A percentile compares a stretch with the other conserved stretches of the same genome.
These are phyloP conservation scores for Porites evermanni DNA, from an alignment of 92 coral and sea anemone species.

Conservation along the genomic window DNA sequence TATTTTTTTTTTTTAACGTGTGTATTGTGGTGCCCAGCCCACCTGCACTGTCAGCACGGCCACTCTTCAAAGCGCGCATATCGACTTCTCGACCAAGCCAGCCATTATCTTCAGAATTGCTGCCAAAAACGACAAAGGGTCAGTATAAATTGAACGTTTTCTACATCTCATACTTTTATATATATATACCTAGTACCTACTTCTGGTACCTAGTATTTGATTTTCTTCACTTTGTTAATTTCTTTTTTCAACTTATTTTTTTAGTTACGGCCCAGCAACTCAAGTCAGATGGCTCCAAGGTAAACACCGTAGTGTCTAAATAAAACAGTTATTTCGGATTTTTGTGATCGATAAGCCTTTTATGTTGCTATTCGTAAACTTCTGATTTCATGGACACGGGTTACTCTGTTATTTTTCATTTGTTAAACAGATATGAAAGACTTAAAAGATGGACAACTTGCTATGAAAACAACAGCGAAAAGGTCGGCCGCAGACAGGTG, in stretches of 20 bases:
- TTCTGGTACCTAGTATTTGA: no score
- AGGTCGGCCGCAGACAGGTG: slow-evolving; percentile 87
- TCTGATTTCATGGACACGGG: no score
- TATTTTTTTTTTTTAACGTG: no score
- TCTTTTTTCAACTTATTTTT: background rate
- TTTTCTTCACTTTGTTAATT: background rate
- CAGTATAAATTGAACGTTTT: slow-evolving; percentile 6
- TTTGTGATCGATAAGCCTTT: no score
- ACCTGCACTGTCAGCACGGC: slow-evolving; percentile 98
- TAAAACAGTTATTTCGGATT: no score
- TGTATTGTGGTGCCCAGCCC: slow-evolving; percentile 99
- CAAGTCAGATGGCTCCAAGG: slow-evolving; percentile 99
- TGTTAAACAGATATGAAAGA: slow-evolving; percentile 83
- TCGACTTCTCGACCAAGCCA: slow-evolving; percentile 97
- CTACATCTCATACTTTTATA: no score
- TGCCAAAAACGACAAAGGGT: slow-evolving; percentile 99
- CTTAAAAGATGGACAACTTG: slow-evolving; percentile 90
- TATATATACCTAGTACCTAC: no score
- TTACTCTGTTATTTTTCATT: background rate
- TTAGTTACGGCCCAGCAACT: slow-evolving; percentile 98
- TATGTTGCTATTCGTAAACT: no score
- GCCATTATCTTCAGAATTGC: slow-evolving; percentile 99
- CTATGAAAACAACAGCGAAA: slow-evolving; percentile 77
- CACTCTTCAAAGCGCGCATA: slow-evolving; percentile 94
- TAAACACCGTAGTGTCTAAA: slow-evolving; percentile 5